Evolutionary conservation across 1,140 invertebrate species (phyloP), one percentile per base, ranked within the genome.

Genomic region (Atta colombica): DNA sequence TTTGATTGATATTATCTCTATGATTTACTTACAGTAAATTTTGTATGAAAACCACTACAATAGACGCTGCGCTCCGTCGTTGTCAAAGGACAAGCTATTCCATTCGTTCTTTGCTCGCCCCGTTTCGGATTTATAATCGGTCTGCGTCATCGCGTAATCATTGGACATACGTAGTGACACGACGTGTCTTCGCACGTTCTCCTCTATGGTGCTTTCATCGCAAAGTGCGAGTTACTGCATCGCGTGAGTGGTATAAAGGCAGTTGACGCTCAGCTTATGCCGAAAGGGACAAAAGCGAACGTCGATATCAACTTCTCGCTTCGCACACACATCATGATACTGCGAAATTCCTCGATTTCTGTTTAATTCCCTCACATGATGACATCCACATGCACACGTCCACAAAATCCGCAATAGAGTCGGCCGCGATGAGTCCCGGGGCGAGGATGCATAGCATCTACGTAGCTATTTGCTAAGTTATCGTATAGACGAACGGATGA

Each of bases 121-220:
- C 49, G 68, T 61, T 82, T 82, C 39, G 45, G 69, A 82, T 58
- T 82, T 39, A 28, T 82, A 82, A 82, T 82, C 68, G 25, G 28
- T 28, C 39, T 35, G 69, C 53, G 58, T 84, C 80, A 61, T 82
- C 80, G 55, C 55, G n/a, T 51, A 61, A 84, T 75, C 69, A 75
- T 84, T 68, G 55, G 25, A 61, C 80, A 49, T 55, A 61, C 66
- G 8, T 49, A 84, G 69, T 84, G 80, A 84, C 80, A 84, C 39
- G 55, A 51, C 55, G 51, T 63, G 28, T 75, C 80, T 84, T 84
- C 69, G 80, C 69, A 25, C 45, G 69, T 84, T 55, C 71, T 74
- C 39, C 80, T 84, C 80, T 60, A n/a, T 35, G 68, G 55, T 28
- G 80, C 80, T 84, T 84, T 84, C 80, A 84, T 69, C 69, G 80